A percentile compares a stretch with the other conserved stretches of the same genome.
Conservation (phyloP, 2,888 invertebrate species). For the Hipparchia sbordonii region DNA sequence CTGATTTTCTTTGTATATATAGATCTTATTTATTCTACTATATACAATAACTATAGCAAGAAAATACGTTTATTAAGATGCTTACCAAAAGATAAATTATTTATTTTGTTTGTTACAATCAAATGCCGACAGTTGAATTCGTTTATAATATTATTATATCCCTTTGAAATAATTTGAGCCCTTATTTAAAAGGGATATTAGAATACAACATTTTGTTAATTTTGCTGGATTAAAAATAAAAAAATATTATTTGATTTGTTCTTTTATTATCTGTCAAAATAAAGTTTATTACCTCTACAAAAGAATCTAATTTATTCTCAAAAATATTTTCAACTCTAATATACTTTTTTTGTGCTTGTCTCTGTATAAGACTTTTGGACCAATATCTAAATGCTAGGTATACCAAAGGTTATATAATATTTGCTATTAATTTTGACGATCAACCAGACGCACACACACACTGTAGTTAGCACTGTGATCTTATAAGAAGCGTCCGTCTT, state of each 20-base stretch:
- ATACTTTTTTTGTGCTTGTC: not conserved
- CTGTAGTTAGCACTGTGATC: too few species aligned
- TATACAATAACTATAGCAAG: conserved; percentile 31
- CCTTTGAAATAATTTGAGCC: conserved; percentile 81
- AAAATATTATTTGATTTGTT: conserved; percentile 33
- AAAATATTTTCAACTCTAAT: not conserved
- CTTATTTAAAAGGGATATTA: conserved; percentile 81
- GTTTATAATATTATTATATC: conserved; percentile 56
- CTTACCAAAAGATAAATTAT: conserved; percentile 18
- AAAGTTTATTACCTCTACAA: not conserved
- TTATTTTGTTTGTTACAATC: not conserved
- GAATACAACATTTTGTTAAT: conserved; percentile 46
- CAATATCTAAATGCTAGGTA: too few species aligned
- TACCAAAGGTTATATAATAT: too few species aligned
- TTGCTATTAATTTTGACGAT: too few species aligned
- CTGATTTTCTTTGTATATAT: conserved; percentile 60
- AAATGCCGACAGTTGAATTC: conserved; percentile 18
- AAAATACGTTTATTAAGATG: conserved; percentile 27
- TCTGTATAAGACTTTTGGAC: not conserved
- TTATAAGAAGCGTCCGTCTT: too few species aligned
- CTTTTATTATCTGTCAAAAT: conserved; percentile 23
- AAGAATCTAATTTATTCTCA: not conserved
- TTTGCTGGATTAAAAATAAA: conserved; percentile 38
- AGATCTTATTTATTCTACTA: conserved; percentile 47
- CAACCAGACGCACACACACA: too few species aligned